These are phyloP conservation scores for Arrhamphus sclerolepis DNA, from an alignment of 2,797 vertebrate species.

Conservation along the genomic window DNA sequence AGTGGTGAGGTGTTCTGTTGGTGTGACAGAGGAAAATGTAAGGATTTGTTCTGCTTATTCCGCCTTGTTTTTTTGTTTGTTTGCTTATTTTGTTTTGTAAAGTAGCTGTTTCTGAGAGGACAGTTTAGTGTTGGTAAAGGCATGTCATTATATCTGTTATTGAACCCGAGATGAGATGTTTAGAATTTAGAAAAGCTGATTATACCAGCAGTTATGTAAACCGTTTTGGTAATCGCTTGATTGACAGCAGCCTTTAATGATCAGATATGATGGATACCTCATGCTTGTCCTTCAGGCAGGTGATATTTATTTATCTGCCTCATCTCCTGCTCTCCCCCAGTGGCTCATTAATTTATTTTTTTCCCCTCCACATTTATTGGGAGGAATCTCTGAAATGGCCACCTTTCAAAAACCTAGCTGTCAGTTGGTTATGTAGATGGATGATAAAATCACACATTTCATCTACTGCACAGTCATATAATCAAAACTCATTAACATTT, in stretches of 20 bases:
- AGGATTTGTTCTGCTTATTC: neutral
- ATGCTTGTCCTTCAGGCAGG: slow-evolving; percentile 65
- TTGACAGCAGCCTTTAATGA: slow-evolving; percentile 75
- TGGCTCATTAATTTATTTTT: slow-evolving; percentile 60
- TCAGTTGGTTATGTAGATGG: slow-evolving; percentile 48
- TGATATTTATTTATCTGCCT: slow-evolving; percentile 80
- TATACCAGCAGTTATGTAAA: slow-evolving; percentile 13
- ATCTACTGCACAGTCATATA: slow-evolving; percentile 57
- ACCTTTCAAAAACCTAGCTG: slow-evolving; percentile 48
- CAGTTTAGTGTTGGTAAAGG: neutral
- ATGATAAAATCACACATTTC: slow-evolving; percentile 46
- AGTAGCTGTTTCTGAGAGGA: neutral
- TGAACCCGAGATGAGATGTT: too few species aligned
- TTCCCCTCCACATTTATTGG: slow-evolving; percentile 26
- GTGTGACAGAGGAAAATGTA: too few species aligned
- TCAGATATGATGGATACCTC: slow-evolving; percentile 62
- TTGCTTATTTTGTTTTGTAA: too few species aligned
- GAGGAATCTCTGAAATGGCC: slow-evolving; percentile 46
- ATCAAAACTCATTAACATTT: slow-evolving; percentile 72
- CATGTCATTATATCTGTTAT: too few species aligned
- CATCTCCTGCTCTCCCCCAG: slow-evolving; percentile 46
- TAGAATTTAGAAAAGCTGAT: slow-evolving; percentile 8
- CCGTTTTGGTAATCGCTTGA: slow-evolving; percentile 51
- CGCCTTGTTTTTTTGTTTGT: neutral
- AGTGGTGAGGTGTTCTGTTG: too few species aligned